A percentile compares a stretch with the other conserved stretches of the same genome.
These are phyloP conservation scores for Eunapius fragilis DNA, from an alignment of 37 sponge, comb jelly and placozoan species.

Conservation along the genomic window DNA sequence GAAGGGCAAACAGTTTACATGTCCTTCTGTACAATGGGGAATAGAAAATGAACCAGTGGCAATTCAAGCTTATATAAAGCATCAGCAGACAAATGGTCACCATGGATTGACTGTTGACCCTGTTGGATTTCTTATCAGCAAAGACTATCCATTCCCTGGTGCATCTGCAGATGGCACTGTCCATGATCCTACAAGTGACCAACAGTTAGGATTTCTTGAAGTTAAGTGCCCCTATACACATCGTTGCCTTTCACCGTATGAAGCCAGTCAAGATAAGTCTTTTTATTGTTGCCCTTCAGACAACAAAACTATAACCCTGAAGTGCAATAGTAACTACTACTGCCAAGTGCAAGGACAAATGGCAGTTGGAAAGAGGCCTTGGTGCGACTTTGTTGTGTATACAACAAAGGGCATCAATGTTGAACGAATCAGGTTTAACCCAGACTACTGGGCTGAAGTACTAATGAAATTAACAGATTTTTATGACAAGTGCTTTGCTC, in stretches of 20 bases:
- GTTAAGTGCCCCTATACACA: slow-evolving; percentile 12
- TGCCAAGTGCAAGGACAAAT: slow-evolving; percentile 32
- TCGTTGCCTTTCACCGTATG: background rate
- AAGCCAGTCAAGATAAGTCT: background rate
- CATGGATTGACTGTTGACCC: slow-evolving; percentile 22
- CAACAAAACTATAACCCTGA: background rate
- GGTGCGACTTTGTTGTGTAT: slow-evolving; percentile 37
- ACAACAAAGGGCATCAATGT: slow-evolving; percentile 13
- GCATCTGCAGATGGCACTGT: slow-evolving; percentile 69
- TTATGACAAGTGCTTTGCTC: slow-evolving; percentile 32
- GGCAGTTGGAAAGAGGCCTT: slow-evolving; percentile 14
- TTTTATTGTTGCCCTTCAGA: slow-evolving; percentile 21
- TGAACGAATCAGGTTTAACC: slow-evolving; percentile 9
- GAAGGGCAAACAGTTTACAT: background rate
- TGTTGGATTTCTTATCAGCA: slow-evolving; percentile 46
- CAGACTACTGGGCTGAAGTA: slow-evolving; percentile 2
- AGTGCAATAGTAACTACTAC: slow-evolving; percentile 3
- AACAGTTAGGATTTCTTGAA: slow-evolving; percentile 43
- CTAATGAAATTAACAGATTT: slow-evolving; percentile 1
- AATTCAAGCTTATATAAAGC: slow-evolving; percentile 4
- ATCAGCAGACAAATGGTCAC: slow-evolving; percentile 44
- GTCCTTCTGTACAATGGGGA: background rate
- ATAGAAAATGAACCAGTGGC: slow-evolving; percentile 1
- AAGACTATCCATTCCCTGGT: slow-evolving; percentile 37
- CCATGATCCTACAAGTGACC: slow-evolving; percentile 42